Base-by-base conservation (phyloP, 2,888 invertebrate species). In the Cremastinae sp. region DNA sequence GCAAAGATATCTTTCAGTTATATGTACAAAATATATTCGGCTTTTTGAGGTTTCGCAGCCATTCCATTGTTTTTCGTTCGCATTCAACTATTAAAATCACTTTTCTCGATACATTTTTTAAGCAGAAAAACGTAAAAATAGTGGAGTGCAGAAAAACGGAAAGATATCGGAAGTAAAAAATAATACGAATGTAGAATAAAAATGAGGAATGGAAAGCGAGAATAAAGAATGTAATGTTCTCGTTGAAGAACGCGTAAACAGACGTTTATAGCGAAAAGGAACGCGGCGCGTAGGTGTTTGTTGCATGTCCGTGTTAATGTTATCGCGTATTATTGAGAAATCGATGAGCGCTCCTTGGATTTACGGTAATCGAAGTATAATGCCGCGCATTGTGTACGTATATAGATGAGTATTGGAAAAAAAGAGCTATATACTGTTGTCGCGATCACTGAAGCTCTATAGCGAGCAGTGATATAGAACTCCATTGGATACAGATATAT, bases 281-380 rank as follows among this genome's bases (percentile, higher is more conserved):
- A 53, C 18, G 47, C 12, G 68, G 58, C 58, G 43, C 43, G 16
- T 56, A 12, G 5, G 28, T 28, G 28, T 28, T 28, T 28, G 2
- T 28, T 5, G 5, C 28, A 5, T 28, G 28, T 28, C 5, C 5
- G 28, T 28, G 28, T 28, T 28, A 28, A 28, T 66, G 12, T 55
- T 22, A 51, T 59, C 51, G 28, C 28, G 37, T 53, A 49, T 41
- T 59, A 59, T 55, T 59, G 59, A 22, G 20, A 53, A 18, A 66
- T 45, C 58, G 59, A 66, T 66, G 66, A 62, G 47, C 18, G 12
- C 62, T 39, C 62, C n/a, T 41, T 49, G 58, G 64, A 69, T 64
- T 74, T 58, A 64, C 69, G 64, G 51, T 49, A 64, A 51, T 64
- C 62, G 43, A 43, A 64, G 14, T 53, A 43, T 53, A 59, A 64